Evolutionary conservation across 1,140 invertebrate species (phyloP), one percentile per base, ranked within the genome.

Genomic region (Drosophila triauraria): DNA sequence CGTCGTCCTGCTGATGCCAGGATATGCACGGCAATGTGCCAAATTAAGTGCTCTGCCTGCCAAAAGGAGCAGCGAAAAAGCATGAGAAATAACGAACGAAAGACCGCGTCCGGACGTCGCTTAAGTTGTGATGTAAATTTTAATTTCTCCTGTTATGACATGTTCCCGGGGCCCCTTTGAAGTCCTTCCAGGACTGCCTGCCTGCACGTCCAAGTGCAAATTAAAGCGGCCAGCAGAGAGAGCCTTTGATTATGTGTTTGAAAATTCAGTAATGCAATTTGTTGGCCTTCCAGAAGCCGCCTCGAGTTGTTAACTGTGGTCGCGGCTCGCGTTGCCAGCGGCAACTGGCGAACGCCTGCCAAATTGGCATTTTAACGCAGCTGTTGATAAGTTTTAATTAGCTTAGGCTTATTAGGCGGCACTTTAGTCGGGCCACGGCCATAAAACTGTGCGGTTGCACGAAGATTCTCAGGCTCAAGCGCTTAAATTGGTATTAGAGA

Each of bases 61-160:
- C 80, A 78, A 65, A 80, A 42, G 56, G 25, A 30, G 23, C 12
- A 1, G 32, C 13, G 40, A 64, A 23, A 35, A 32, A 23, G 9
- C 25, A 42, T 35, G 58, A 43, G 42, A 44, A 51, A 74, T 58
- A 48, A 48, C 46, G 54, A 51, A 63, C 58, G 54, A 32, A 58
- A 46, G 59, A 46, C 70, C 42, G 67, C 27, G 62, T 51, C 69
- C 59, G 58, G 46, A 65, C 67, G 77, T 64, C 80, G 84, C 80
- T 87, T 87, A 88, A 88, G 84, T 88, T 87, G 84, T 71, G 84
- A 88, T 84, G 80, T 88, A 88, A 82, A 87, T 88, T 87, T 88
- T 88, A 88, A 87, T 87, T 87, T 87, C 65, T 77, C 74, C 80
- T 87, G 84, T 87, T 87, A 81, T 87, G 84, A 87, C 80, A 80